Conservation (phyloP, 1,140 invertebrate species). For the Brachionus rotundiformis region DNA sequence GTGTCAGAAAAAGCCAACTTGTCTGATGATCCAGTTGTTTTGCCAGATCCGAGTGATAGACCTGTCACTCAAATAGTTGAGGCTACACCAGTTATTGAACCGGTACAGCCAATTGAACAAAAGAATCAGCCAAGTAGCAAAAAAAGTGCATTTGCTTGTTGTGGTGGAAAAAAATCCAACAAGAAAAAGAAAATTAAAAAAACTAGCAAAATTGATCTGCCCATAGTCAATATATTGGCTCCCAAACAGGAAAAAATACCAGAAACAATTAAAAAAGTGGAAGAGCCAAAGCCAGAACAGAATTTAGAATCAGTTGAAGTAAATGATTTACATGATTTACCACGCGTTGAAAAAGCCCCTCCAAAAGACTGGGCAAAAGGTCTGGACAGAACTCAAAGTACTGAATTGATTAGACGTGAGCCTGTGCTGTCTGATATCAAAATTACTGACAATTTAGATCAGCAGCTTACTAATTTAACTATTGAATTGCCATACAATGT, state of each 20-base stretch:
- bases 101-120: not conserved
- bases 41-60: slow-evolving; percentile 1
- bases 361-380: slow-evolving; percentile 23
- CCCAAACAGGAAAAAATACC: not conserved
- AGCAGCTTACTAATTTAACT: slow-evolving; percentile 13
- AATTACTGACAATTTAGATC: not conserved
- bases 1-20: not conserved
- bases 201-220: not conserved
- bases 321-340: not conserved
- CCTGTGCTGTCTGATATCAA: not conserved
- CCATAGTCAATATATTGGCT: not conserved
- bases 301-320: not conserved
- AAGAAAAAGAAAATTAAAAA: not conserved
- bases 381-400: slow-evolving; percentile 7
- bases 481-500: slow-evolving; percentile 27
- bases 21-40: slow-evolving; percentile 20
- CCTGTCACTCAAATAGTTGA: not conserved
- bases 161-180: slow-evolving; percentile 1
- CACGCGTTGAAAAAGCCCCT: not conserved
- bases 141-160: not conserved
- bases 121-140: not conserved
- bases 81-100: not conserved
- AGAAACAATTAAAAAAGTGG: not conserved
- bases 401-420: slow-evolving; percentile 1
- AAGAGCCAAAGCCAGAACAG: not conserved